Conservation (phyloP, 2,888 invertebrate species). For the Heliconius aoede region DNA sequence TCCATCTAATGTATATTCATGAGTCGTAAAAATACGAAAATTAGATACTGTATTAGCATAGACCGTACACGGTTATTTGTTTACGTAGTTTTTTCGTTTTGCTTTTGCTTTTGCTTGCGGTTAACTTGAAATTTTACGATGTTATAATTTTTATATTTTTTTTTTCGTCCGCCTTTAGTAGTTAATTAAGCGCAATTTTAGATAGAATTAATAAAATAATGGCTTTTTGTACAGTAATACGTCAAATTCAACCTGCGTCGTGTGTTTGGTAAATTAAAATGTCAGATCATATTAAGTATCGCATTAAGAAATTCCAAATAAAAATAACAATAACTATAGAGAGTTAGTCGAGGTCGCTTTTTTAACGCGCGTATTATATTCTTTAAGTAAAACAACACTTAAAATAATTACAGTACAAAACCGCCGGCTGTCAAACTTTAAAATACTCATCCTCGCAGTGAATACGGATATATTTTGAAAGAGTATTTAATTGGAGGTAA, state of each 20-base stretch:
- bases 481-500: slow-evolving; percentile 65
- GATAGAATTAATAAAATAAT: slow-evolving; percentile 12
- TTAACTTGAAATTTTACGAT: slow-evolving; percentile 15
- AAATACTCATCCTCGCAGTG: slow-evolving; percentile 26
- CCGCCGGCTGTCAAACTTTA: slow-evolving; percentile 32
- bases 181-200: slow-evolving; percentile 18
- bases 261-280: background rate
- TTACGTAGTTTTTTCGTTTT: slow-evolving; percentile 3
- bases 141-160: background rate
- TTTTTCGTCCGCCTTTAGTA: background rate
- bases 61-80: slow-evolving; percentile 22
- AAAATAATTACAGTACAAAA: slow-evolving; percentile 36
- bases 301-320: background rate
- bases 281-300: slow-evolving; percentile 3
- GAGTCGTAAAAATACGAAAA: slow-evolving; percentile 36
- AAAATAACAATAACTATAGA: background rate
- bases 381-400: slow-evolving; percentile 17
- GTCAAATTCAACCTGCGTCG: background rate
- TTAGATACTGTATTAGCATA: slow-evolving; percentile 22
- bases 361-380: slow-evolving; percentile 17
- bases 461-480: slow-evolving; percentile 33
- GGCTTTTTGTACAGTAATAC: background rate
- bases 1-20: slow-evolving; percentile 43
- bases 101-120: background rate
- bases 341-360: background rate